phyloP scores from a whole-genome alignment of 1,140 invertebrate species.

The Trichogramma pretiosum region DNA sequence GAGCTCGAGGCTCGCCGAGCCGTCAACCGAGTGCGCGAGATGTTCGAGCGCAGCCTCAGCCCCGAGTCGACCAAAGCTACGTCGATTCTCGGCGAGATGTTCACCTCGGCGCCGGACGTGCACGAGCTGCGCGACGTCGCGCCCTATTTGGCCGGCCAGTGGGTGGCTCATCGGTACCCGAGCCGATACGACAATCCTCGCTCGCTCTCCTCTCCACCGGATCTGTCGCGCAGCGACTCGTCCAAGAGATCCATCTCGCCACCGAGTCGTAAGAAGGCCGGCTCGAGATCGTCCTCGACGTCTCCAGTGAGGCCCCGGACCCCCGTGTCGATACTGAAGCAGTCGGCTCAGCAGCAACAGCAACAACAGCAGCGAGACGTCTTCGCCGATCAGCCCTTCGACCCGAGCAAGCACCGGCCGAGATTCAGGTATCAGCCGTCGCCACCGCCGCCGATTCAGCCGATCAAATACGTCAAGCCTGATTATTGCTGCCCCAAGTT shows the following conservation, averaged over 20 bases:
- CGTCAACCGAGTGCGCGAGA: constrained; percentile 56
- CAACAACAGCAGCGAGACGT: constrained; percentile 33
- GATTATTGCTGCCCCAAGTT: too few relatives aligned
- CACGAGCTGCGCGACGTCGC: constrained; percentile 67
- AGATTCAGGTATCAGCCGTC: constrained; percentile 66
- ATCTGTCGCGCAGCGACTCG: constrained; percentile 20
- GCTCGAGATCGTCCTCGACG: constrained; percentile 19
- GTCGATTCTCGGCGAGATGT: constrained; percentile 68
- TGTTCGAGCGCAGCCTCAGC: constrained; percentile 52
- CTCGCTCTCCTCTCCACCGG: constrained; percentile 49
- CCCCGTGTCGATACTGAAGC: constrained; percentile 54
- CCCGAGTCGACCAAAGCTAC: constrained; percentile 33
- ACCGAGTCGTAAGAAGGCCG: constrained; percentile 17
- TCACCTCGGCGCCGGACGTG: constrained; percentile 70
- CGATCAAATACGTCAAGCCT: constrained; percentile 38
- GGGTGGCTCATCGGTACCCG: constrained; percentile 68
- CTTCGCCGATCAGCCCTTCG: constrained; percentile 61
- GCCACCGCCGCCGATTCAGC: constrained; percentile 25
- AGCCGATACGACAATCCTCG: constrained; percentile 55
- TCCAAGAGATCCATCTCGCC: constrained; percentile 13
- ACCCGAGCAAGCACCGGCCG: constrained; percentile 65
- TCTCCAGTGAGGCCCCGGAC: constrained; percentile 30
- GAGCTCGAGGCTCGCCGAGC: constrained; percentile 45
- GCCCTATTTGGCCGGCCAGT: constrained; percentile 64
- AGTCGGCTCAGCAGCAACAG: constrained; percentile 23